Base-by-base conservation (phyloP, 2,888 invertebrate genomes). In the Amorpha juglandis region DNA sequence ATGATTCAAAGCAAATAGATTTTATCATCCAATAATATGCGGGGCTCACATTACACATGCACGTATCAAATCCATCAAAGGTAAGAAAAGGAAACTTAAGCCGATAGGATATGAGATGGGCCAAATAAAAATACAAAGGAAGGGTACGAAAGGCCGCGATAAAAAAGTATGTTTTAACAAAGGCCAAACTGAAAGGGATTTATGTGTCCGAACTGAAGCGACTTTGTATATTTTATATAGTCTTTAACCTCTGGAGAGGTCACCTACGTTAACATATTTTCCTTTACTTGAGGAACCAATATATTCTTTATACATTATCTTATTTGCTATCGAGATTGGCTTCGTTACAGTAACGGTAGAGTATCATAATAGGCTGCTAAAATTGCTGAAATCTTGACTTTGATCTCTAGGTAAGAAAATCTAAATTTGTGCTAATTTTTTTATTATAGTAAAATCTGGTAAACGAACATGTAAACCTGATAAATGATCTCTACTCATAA, bases 111-210 rank as follows among this genome's bases (percentile, higher is more conserved):
- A 65, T 63, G 53, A 51, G 38, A n/a, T 53, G 53, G 62, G 45
- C 69, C 48, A 48, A 65, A 71, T 69, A 67, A 68, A 63, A 72
- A 64, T 68, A 71, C 65, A 68, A 71, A 68, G 27, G 62, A 38
- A 38, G 53, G 65, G 62, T 64, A 67, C 63, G 68, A 62, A n/a
- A 35, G 52, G 27, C 12, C 19, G 16, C 53, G 64, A 76, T 69
- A 76, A 70, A 76, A 27, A 72, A 63, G 45, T 52, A 33, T 58
- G 63, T 67, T 55, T 55, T 58, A 55, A 53, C 67, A 62, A 68
- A 72, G 71, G 68, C 50, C 69, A 67, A 64, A 69, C 70, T 71
- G 68, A 70, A 71, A 69, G 66, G 73, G 73, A 76, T 78, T 78
- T 78, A 79, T 78, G 74, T 73, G 70, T 71, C 71, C 69, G 73